Conservation (phyloP, 2,888 invertebrate species). For the Sarcophaga rosellei region DNA sequence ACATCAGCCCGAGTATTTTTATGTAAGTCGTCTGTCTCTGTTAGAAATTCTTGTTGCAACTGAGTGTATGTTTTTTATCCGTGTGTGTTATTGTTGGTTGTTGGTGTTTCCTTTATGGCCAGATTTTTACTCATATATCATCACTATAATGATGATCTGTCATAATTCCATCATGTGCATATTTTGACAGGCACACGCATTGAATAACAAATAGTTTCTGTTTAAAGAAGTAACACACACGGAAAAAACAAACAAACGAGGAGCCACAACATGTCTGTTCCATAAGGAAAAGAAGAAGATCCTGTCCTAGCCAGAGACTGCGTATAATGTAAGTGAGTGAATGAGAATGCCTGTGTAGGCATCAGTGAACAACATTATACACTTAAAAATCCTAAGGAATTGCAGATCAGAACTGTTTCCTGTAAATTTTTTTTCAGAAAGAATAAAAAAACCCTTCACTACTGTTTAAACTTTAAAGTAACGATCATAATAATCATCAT, state of each 20-base stretch:
- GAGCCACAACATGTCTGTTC: not conserved
- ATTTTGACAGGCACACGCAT: constrained; percentile 71
- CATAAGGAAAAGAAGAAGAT: constrained; percentile 33
- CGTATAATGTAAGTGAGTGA: not conserved
- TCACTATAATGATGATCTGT: constrained; percentile 71
- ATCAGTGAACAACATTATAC: constrained; percentile 58
- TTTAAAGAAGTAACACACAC: constrained; percentile 5
- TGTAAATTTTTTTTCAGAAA: constrained; percentile 14
- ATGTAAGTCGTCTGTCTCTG: constrained; percentile 34
- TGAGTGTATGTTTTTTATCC: constrained; percentile 17
- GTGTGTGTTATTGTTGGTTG: constrained; percentile 21
- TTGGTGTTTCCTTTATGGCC: constrained; percentile 32
- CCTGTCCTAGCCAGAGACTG: constrained; percentile 9
- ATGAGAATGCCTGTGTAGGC: constrained; percentile 40
- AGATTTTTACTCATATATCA: constrained; percentile 67
- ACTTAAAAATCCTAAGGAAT: constrained; percentile 59
- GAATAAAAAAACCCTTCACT: too few species aligned
- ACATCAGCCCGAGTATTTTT: constrained; percentile 49
- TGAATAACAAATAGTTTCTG: constrained; percentile 65
- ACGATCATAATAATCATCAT: not conserved
- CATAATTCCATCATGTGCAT: constrained; percentile 71
- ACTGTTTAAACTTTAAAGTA: too few species aligned
- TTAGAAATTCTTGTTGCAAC: constrained; percentile 43
- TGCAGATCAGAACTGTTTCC: constrained; percentile 66
- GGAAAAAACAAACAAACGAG: not conserved